phyloP scores from a whole-genome alignment of 2,113 vertebrate species.

The Ophiodon elongatus region DNA sequence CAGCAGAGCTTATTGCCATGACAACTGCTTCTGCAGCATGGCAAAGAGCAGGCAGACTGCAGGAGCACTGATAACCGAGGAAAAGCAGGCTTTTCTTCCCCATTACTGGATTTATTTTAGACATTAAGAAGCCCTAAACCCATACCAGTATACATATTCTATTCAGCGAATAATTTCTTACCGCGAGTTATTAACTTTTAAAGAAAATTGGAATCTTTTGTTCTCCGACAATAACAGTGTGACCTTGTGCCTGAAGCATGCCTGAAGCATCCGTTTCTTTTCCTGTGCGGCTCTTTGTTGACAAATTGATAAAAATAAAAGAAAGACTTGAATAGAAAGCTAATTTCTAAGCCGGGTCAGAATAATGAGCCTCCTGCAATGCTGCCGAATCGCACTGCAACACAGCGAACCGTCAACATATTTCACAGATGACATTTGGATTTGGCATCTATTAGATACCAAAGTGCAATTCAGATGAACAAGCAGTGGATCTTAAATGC shows the following conservation, averaged over 20 bases:
- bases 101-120: conserved; percentile 47
- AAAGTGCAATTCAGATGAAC: conserved; percentile 19
- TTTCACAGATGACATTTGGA: conserved; percentile 24
- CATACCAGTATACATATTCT: conserved; percentile 7
- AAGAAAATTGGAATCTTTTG: conserved; percentile 55
- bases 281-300: conserved; percentile 14
- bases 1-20: conserved; percentile 78
- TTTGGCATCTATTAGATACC: conserved; percentile 17
- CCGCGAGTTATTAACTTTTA: conserved; percentile 14
- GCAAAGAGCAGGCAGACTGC: conserved; percentile 67
- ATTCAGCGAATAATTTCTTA: conserved; percentile 26
- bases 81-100: conserved; percentile 57
- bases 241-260: conserved; percentile 56
- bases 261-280: conserved; percentile 9
- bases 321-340: background rate
- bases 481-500: conserved; percentile 32
- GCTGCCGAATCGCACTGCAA: background rate
- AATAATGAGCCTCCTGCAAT: conserved; percentile 16
- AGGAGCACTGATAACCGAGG: conserved; percentile 58
- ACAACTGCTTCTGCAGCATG: conserved; percentile 77
- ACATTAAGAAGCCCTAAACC: conserved; percentile 47
- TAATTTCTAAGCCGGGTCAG: background rate
- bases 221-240: conserved; percentile 51
- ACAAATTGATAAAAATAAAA: background rate
- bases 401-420: background rate